phyloP scores from a whole-genome alignment of 2,888 invertebrate species.

The Drosophila quinaria region DNA sequence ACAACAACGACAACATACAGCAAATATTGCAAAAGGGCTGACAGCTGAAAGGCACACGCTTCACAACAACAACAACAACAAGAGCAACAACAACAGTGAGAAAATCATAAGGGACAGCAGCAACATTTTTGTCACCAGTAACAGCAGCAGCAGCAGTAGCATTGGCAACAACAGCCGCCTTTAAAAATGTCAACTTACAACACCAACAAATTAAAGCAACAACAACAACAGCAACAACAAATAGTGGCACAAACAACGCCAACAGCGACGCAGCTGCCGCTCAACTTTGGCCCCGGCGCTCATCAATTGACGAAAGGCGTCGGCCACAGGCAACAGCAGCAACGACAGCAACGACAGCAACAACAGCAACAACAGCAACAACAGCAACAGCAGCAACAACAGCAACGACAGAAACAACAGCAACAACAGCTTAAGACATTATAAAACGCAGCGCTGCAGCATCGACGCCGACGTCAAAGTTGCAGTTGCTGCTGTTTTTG shows the following conservation, averaged over 20 bases:
- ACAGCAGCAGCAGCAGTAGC: conserved; percentile 22
- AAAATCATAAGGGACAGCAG: conserved; percentile 54
- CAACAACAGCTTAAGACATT: conserved; percentile 25
- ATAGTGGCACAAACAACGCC: conserved; percentile 33
- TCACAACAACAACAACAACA: conserved; percentile 30
- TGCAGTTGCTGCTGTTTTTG: conserved; percentile 33
- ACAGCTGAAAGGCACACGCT: conserved; percentile 62
- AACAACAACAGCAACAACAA: conserved; percentile 27
- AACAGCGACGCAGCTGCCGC: conserved; percentile 39
- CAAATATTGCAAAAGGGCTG: conserved; percentile 43
- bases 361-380: conserved; percentile 22
- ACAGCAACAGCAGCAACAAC: conserved; percentile 14
- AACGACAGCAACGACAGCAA: conserved; percentile 22
- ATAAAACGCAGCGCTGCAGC: conserved; percentile 45
- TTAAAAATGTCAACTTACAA: conserved; percentile 51
- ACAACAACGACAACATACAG: conserved; percentile 14
- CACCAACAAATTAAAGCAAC: conserved; percentile 29
- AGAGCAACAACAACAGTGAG: conserved; percentile 30
- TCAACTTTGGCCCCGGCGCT: conserved; percentile 47
- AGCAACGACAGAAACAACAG: not conserved
- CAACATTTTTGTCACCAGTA: conserved; percentile 55
- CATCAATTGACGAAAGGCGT: conserved; percentile 55
- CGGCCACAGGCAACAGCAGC: conserved; percentile 41
- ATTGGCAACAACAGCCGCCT: conserved; percentile 34
- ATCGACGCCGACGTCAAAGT: conserved; percentile 36